Percentiles rank a stretch among this genome's conserved stretches.
These are phyloP conservation scores for Notoglanidium macrostoma DNA, from an alignment of 2,797 vertebrate species.

Conservation along the genomic window DNA sequence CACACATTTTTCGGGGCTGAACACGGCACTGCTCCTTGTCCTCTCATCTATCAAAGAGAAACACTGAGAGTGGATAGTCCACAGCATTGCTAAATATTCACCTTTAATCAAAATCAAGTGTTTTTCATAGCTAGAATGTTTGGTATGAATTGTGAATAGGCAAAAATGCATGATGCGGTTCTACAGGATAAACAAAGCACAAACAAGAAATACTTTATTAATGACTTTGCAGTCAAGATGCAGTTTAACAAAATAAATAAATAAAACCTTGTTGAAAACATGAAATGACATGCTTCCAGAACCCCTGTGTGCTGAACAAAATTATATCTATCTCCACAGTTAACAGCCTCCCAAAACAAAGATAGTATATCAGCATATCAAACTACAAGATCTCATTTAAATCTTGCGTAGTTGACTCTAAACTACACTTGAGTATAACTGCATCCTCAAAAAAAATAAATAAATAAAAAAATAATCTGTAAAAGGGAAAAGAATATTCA, in stretches of 20 bases:
- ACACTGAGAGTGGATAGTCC: not conserved
- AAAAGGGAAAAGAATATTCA: not conserved
- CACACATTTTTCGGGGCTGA: constrained; percentile 76
- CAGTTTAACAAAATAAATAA: not conserved
- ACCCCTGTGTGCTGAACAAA: not conserved
- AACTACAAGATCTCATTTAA: not conserved
- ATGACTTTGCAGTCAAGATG: not conserved
- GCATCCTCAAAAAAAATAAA: not conserved
- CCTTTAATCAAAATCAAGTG: not conserved
- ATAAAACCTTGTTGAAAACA: not conserved
- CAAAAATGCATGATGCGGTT: not conserved
- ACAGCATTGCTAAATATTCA: not conserved
- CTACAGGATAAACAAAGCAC: not conserved
- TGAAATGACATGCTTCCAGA: no score
- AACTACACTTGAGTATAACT: not conserved
- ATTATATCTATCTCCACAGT: not conserved
- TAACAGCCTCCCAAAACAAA: no score
- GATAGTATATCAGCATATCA: not conserved
- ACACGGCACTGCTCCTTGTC: constrained; percentile 54
- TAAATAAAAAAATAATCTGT: no score
- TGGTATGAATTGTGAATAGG: not conserved
- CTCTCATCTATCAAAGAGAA: constrained; percentile 63
- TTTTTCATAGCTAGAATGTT: not conserved
- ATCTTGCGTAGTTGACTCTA: not conserved
- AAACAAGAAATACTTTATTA: not conserved